These are phyloP conservation scores for Rhagonycha lutea DNA, from an alignment of 2,888 invertebrate species.

Conservation along the genomic window DNA sequence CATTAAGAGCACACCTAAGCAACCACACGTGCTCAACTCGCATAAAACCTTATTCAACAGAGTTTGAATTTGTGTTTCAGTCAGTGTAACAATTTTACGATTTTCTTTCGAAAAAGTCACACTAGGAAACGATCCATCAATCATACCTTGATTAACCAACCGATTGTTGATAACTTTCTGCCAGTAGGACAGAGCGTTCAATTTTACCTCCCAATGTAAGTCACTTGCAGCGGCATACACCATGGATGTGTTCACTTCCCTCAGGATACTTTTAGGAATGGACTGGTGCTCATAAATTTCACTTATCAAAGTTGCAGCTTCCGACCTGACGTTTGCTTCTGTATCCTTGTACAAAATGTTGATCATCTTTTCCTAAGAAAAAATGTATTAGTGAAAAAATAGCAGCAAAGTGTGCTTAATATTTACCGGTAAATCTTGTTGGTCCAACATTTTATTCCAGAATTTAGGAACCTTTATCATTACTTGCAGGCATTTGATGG, in stretches of 20 bases:
- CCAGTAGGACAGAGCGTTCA: slow-evolving; percentile 75
- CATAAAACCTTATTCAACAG: slow-evolving; percentile 63
- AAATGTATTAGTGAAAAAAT: slow-evolving; percentile 27
- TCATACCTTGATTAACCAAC: slow-evolving; percentile 78
- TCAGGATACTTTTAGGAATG: slow-evolving; percentile 60
- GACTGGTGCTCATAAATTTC: slow-evolving; percentile 69
- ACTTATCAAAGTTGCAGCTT: slow-evolving; percentile 69
- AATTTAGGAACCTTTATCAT: slow-evolving; percentile 67
- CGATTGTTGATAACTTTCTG: slow-evolving; percentile 66
- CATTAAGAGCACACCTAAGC: slow-evolving; percentile 70
- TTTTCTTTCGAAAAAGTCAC: slow-evolving; percentile 80
- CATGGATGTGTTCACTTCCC: slow-evolving; percentile 66
- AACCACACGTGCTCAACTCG: slow-evolving; percentile 70
- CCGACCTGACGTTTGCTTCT: slow-evolving; percentile 78
- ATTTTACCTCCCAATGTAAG: slow-evolving; percentile 83
- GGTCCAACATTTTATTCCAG: slow-evolving; percentile 67
- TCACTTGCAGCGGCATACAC: slow-evolving; percentile 69
- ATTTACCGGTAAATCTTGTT: slow-evolving; percentile 66
- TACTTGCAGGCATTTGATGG: slow-evolving; percentile 70
- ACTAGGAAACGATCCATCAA: slow-evolving; percentile 77
- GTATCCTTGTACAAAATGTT: slow-evolving; percentile 66
- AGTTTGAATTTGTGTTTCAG: slow-evolving; percentile 67
- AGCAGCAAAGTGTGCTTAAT: not conserved
- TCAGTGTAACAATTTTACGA: slow-evolving; percentile 76
- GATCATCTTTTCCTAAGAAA: slow-evolving; percentile 57